Evolutionary conservation across 1,140 invertebrate species (phyloP).

Genomic region (Leptoteleia sp.): DNA sequence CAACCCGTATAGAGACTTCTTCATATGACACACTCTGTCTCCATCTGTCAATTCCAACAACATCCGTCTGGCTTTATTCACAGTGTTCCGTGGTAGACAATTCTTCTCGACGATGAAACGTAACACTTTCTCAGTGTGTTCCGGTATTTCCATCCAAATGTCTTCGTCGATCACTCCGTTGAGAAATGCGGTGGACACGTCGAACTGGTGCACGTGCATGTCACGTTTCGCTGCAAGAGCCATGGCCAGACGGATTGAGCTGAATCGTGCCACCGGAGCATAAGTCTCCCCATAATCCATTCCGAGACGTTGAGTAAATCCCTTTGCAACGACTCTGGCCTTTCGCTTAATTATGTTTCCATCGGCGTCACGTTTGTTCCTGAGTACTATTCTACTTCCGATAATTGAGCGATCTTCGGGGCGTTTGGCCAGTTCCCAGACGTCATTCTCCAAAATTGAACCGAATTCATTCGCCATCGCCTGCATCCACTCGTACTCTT

Average conservation of each 20-base stretch:
- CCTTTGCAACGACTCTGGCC: conserved; percentile 6
- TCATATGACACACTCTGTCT: conserved; percentile 14
- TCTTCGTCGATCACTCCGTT: conserved; percentile 13
- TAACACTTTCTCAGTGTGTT: not conserved
- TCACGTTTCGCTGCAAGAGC: conserved; percentile 2
- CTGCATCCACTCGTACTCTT: too few species aligned
- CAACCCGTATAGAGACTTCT: conserved; percentile 13
- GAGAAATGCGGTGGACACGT: not conserved
- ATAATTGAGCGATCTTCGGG: not conserved
- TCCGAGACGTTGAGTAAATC: not conserved
- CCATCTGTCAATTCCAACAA: not conserved
- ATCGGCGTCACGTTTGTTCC: conserved; percentile 6
- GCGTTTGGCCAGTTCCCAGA: too few species aligned
- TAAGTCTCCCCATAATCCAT: conserved; percentile 10
- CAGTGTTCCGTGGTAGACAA: not conserved
- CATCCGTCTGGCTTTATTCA: not conserved
- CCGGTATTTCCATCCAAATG: conserved; percentile 7
- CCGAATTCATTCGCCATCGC: too few species aligned
- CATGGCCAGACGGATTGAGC: conserved; percentile 10
- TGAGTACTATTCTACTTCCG: conserved; percentile 7
- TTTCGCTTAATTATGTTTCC: not conserved
- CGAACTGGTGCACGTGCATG: conserved; percentile 7
- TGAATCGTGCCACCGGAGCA: conserved; percentile 6
- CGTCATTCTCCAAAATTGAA: too few species aligned
- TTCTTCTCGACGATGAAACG: not conserved